Evolutionary conservation across 1,140 invertebrate genomes (phyloP).

Genomic region (Cotesia glomerata): DNA sequence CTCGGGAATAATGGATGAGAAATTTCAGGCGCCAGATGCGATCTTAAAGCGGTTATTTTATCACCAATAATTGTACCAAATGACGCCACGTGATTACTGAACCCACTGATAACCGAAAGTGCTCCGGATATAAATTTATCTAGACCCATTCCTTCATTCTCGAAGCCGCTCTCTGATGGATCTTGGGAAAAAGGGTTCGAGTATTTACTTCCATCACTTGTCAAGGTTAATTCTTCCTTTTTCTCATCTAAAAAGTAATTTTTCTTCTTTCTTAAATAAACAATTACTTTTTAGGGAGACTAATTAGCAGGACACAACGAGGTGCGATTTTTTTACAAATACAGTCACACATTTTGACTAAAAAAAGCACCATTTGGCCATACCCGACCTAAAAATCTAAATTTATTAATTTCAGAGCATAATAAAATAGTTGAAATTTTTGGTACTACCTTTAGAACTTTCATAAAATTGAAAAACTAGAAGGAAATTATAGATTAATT

Average conservation of each 20-base stretch:
- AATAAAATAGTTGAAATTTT: too few relatives aligned
- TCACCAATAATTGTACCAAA: conserved; percentile 27
- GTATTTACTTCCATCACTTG: neutral
- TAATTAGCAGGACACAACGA: too few relatives aligned
- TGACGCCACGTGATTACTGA: conserved; percentile 20
- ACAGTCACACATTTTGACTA: too few relatives aligned
- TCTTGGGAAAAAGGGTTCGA: neutral
- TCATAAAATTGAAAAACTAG: too few relatives aligned
- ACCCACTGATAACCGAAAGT: conserved; percentile 27
- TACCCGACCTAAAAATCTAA: too few relatives aligned
- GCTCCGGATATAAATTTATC: conserved; percentile 31
- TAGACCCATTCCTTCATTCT: neutral
- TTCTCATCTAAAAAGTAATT: neutral
- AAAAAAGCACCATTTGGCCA: too few relatives aligned
- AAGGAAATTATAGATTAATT: too few relatives aligned
- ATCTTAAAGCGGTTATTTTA: conserved; percentile 31
- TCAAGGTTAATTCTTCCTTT: neutral
- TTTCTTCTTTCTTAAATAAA: too few relatives aligned
- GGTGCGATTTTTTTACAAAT: too few relatives aligned
- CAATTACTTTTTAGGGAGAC: too few relatives aligned
- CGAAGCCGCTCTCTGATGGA: neutral
- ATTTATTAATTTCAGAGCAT: too few relatives aligned
- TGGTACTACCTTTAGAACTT: too few relatives aligned
- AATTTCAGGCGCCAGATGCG: conserved; percentile 7
- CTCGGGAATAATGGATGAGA: conserved; percentile 1